These are phyloP conservation scores for Gryllus bimaculatus DNA, from an alignment of 1,140 invertebrate genomes.

Conservation along the genomic window DNA sequence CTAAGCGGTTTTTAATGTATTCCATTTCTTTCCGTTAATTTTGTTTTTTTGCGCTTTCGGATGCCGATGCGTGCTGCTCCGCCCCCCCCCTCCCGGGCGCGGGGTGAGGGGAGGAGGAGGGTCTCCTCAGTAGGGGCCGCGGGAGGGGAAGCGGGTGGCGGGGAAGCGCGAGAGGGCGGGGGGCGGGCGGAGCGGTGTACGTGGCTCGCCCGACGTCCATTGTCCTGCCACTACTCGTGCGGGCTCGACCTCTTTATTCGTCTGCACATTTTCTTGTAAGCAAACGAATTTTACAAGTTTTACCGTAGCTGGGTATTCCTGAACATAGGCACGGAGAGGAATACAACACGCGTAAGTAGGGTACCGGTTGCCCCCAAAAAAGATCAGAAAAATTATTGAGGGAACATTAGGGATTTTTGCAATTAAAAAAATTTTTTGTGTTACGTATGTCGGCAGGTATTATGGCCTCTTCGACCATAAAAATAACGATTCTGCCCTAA, in stretches of 20 bases:
- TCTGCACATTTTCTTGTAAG: neutral
- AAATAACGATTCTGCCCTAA: too few species aligned
- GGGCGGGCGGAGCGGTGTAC: neutral
- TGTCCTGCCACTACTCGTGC: neutral
- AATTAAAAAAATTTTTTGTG: neutral
- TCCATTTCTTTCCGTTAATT: conserved; percentile 4
- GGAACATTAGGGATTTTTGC: neutral
- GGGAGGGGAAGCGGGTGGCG: too few species aligned
- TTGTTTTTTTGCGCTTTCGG: conserved; percentile 1
- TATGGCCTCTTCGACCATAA: too few species aligned
- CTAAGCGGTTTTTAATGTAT: conserved; percentile 5
- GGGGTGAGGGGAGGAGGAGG: too few species aligned
- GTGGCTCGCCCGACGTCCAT: neutral
- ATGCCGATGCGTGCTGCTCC: neutral
- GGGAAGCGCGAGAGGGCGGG: neutral
- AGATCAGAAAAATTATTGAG: neutral
- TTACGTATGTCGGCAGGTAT: too few species aligned
- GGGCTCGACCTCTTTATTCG: neutral
- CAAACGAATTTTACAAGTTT: neutral
- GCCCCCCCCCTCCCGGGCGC: too few species aligned
- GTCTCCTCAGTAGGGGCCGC: too few species aligned
- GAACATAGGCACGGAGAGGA: neutral
- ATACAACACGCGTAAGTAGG: neutral
- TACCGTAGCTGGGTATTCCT: neutral
- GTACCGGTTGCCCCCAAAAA: neutral